phyloP scores from a whole-genome alignment of 2,113 vertebrate species.

The Picathartes gymnocephalus region DNA sequence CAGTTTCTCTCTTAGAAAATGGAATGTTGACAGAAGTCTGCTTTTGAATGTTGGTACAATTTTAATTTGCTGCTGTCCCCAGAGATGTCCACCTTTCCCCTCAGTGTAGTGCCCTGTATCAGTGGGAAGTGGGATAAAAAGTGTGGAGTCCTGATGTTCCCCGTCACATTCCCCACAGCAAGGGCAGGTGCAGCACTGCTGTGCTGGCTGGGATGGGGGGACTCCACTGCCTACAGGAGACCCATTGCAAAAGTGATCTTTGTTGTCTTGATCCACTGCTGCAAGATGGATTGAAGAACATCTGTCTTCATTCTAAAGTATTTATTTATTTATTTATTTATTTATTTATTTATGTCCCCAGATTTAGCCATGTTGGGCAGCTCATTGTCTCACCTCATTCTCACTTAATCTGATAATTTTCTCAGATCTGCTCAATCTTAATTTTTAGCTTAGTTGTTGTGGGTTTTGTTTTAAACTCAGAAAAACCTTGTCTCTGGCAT shows the following conservation, averaged over 20 bases:
- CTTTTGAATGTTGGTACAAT: background rate
- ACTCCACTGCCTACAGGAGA: background rate
- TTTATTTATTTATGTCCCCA: background rate
- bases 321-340: background rate
- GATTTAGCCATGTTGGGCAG: background rate
- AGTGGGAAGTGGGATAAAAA: background rate
- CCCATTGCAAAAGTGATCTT: background rate
- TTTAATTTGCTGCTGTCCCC: background rate
- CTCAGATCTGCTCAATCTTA: background rate
- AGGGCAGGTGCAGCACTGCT: accelerated
- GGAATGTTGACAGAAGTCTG: background rate
- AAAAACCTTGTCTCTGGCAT: background rate
- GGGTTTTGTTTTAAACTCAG: background rate
- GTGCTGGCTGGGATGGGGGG: background rate
- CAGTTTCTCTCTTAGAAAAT: background rate
- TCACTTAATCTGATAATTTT: background rate
- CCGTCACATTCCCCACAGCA: background rate
- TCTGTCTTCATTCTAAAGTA: background rate
- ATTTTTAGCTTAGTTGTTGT: background rate
- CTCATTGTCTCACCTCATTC: background rate
- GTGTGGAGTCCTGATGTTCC: background rate
- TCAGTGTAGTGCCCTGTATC: background rate
- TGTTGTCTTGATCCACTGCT: background rate
- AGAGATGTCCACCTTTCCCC: background rate
- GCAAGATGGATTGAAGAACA: background rate